Evolutionary conservation across 2,113 vertebrate genomes (phyloP).

Genomic region (Pterocles burchelli): DNA sequence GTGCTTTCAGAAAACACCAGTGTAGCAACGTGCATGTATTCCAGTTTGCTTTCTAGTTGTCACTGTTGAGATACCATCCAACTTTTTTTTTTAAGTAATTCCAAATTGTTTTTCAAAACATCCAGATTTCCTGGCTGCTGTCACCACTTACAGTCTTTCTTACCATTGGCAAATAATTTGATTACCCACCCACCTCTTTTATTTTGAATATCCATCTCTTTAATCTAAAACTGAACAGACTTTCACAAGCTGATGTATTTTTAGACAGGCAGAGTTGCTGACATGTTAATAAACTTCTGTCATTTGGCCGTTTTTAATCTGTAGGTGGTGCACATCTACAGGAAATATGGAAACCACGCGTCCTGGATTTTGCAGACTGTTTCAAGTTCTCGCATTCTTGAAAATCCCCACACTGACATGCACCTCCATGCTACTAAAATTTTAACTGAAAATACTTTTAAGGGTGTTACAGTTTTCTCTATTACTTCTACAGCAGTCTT

Average conservation of each 20-base stretch:
- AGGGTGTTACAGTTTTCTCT: background rate
- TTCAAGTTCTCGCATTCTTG: background rate
- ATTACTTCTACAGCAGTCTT: background rate
- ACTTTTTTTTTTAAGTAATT: background rate
- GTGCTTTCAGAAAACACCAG: background rate
- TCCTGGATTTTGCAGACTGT: background rate
- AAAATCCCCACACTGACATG: background rate
- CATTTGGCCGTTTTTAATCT: background rate
- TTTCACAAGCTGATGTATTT: background rate
- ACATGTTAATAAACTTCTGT: background rate
- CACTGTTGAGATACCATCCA: background rate
- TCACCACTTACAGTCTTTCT: background rate
- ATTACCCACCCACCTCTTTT: background rate
- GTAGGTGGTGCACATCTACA: background rate
- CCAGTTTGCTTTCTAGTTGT: background rate
- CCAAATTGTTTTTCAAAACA: background rate
- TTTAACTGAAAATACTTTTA: background rate
- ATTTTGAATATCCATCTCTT: background rate
- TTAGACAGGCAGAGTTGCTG: background rate
- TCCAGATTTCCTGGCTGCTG: background rate
- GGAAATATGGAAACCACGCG: background rate
- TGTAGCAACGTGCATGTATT: background rate
- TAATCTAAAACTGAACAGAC: background rate
- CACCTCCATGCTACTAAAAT: background rate
- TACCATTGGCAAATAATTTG: background rate